phyloP scores from a whole-genome alignment of 2,888 invertebrate species.

The Megastigmus dorsalis region DNA sequence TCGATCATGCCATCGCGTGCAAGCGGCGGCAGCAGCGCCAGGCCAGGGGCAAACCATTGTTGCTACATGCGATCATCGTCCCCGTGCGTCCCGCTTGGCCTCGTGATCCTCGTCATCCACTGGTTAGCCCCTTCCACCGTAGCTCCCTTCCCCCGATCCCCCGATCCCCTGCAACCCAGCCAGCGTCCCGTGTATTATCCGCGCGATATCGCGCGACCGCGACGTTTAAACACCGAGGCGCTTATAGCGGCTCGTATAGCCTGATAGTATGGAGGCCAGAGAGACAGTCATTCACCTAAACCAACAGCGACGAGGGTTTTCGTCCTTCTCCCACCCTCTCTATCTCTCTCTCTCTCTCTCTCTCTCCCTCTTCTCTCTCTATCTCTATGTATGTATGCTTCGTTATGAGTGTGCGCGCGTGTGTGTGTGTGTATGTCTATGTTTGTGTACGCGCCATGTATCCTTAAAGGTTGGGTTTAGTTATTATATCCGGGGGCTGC shows the following conservation, averaged over 20 bases:
- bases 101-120: not conserved
- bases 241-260: not conserved
- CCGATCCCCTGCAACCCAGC: too few relatives aligned
- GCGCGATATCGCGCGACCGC: constrained; percentile 32
- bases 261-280: not conserved
- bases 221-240: constrained; percentile 40
- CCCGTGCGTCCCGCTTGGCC: not conserved
- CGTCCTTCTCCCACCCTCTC: too few relatives aligned
- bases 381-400: not conserved
- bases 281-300: constrained; percentile 31
- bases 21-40: not conserved
- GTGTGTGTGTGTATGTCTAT: not conserved
- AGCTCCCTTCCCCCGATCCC: too few relatives aligned
- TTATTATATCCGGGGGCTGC: constrained; percentile 2
- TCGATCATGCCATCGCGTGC: constrained; percentile 43
- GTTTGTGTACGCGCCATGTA: too few relatives aligned
- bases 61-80: constrained; percentile 38
- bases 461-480: constrained; percentile 12
- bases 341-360: too few relatives aligned
- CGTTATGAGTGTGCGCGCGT: not conserved
- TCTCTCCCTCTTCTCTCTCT: too few relatives aligned
- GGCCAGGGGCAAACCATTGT: not conserved
- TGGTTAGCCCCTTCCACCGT: too few relatives aligned
- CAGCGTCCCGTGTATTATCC: constrained; percentile 25
- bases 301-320: constrained; percentile 16